Conservation (phyloP, 2,113 vertebrate genomes). For the Mus pahari region DNA sequence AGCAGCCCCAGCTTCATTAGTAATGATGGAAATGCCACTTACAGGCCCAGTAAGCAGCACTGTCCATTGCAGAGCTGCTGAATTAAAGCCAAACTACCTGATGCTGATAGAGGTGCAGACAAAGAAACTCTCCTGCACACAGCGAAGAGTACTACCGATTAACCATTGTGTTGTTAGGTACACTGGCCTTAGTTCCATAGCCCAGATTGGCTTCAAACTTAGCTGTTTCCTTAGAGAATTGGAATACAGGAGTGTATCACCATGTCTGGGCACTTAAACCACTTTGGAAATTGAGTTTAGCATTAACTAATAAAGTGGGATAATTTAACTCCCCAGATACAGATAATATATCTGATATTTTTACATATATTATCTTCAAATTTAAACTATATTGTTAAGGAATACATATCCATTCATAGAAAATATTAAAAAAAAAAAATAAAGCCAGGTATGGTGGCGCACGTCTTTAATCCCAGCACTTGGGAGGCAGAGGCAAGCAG, state of each 20-base stretch:
- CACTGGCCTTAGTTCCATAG: neutral
- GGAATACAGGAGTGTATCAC: neutral
- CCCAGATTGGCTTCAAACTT: neutral
- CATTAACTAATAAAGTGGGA: slow-evolving; percentile 24
- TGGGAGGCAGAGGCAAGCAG: too few species aligned
- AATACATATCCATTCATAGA: neutral
- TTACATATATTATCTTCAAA: slow-evolving; percentile 19
- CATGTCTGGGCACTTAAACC: neutral
- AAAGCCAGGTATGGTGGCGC: too few species aligned
- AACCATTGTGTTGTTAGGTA: neutral
- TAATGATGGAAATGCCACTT: slow-evolving; percentile 46
- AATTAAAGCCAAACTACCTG: neutral
- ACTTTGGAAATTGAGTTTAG: neutral
- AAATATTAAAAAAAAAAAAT: slow-evolving; percentile 28
- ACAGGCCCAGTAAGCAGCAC: slow-evolving; percentile 1
- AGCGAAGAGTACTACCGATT: neutral
- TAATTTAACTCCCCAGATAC: neutral
- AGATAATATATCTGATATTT: neutral
- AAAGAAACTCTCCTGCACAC: neutral
- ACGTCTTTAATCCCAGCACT: too few species aligned
- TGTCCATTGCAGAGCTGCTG: neutral
- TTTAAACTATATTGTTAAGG: slow-evolving; percentile 4
- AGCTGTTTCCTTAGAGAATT: neutral
- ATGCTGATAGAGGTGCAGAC: neutral
- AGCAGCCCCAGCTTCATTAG: neutral